Conservation (phyloP, 2,797 vertebrate species). For the Hozukius guyotensis region DNA sequence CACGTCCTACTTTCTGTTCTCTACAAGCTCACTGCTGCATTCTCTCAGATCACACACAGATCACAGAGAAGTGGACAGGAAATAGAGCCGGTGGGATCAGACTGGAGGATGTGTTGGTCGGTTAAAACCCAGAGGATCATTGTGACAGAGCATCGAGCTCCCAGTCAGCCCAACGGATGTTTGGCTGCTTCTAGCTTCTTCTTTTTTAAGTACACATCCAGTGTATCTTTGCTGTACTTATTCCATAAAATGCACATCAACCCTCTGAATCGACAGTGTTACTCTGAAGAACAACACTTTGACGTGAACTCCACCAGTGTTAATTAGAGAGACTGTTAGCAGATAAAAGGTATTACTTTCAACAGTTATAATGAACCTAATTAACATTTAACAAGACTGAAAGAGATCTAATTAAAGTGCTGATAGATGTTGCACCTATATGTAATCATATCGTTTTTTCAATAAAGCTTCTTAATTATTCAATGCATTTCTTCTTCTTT, state of each 20-base stretch:
- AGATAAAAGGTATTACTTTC: background rate
- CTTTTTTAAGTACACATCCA: background rate
- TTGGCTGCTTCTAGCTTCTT: background rate
- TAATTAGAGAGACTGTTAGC: background rate
- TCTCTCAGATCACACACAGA: background rate
- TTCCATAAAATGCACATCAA: background rate
- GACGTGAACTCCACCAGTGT: no score
- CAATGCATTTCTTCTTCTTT: background rate
- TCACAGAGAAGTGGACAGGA: background rate
- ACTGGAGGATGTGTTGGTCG: background rate
- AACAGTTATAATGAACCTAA: no score
- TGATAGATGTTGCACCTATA: background rate
- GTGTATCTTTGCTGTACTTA: background rate
- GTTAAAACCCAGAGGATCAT: slow-evolving; percentile 3
- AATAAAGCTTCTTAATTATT: background rate
- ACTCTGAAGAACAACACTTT: background rate
- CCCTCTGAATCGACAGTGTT: background rate
- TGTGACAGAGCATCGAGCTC: background rate
- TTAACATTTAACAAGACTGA: background rate
- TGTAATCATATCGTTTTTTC: background rate
- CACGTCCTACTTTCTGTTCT: background rate
- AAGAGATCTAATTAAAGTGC: background rate
- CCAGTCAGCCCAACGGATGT: background rate
- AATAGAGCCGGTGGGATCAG: background rate
- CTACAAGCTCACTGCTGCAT: background rate